A percentile compares a stretch with the other conserved stretches of the same genome.
Evolutionary conservation across 2,888 invertebrate species (phyloP).

Genomic region (Hybos culiciformis): DNA sequence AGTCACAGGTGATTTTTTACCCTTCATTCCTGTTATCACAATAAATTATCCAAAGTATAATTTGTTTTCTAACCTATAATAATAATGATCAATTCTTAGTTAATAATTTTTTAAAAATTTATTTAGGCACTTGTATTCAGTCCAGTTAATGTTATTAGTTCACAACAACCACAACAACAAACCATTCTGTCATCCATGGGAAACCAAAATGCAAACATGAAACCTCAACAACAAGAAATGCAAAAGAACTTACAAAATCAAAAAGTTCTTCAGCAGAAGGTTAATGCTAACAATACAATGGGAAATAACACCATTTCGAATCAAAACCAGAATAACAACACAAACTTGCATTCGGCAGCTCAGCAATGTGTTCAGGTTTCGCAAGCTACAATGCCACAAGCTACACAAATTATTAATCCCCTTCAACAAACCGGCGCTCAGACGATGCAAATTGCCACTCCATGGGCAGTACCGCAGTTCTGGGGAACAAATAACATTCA

Average conservation of each 20-base stretch:
- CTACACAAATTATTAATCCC: slow-evolving; percentile 59
- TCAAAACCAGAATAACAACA: slow-evolving; percentile 29
- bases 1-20: slow-evolving; percentile 64
- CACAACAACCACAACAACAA: slow-evolving; percentile 36
- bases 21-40: too few relatives aligned
- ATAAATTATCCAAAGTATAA: too few relatives aligned
- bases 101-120: too few relatives aligned
- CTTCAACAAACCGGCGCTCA: slow-evolving; percentile 53
- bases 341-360: slow-evolving; percentile 39
- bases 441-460: slow-evolving; percentile 60
- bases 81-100: too few relatives aligned
- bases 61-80: too few relatives aligned
- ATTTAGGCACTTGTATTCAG: too few relatives aligned
- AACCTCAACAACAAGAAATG: slow-evolving; percentile 19
- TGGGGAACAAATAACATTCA: slow-evolving; percentile 62
- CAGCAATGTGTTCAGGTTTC: slow-evolving; percentile 61
- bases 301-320: too few relatives aligned
- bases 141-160: slow-evolving; percentile 37
- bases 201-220: slow-evolving; percentile 21
- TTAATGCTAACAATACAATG: slow-evolving; percentile 31
- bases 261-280: slow-evolving; percentile 44
- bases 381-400: slow-evolving; percentile 56
- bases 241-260: slow-evolving; percentile 34
- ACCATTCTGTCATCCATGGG: slow-evolving; percentile 32
- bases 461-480: slow-evolving; percentile 62